phyloP scores from a whole-genome alignment of 2,113 vertebrate genomes.

The Peromyscus californicus region DNA sequence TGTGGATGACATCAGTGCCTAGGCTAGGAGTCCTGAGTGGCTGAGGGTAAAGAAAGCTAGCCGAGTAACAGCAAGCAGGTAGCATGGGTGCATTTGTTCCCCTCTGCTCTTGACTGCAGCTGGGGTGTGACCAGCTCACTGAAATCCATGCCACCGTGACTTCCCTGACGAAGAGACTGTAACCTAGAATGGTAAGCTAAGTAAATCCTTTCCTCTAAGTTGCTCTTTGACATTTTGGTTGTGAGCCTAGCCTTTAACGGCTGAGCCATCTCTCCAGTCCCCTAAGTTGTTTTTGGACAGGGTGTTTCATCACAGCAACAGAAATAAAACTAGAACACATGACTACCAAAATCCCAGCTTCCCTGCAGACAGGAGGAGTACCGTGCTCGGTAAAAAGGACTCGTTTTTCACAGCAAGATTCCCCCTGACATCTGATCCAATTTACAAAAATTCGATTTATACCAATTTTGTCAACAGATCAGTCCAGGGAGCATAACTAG shows the following conservation, averaged over 20 bases:
- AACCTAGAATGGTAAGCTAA: not conserved
- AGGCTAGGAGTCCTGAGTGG: not conserved
- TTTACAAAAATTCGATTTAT: constrained; percentile 67
- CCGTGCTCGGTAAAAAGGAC: not conserved
- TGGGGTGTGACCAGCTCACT: not conserved
- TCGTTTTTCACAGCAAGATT: constrained; percentile 68
- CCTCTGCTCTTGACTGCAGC: not conserved
- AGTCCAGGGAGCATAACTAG: constrained; percentile 3
- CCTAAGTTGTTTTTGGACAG: not conserved
- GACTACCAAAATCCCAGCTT: constrained; percentile 46
- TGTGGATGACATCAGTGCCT: not conserved
- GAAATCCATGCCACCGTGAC: not conserved
- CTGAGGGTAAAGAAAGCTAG: not conserved
- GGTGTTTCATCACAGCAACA: not conserved
- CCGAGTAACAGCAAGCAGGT: too few species aligned
- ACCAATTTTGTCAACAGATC: constrained; percentile 70
- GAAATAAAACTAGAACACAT: constrained; percentile 6
- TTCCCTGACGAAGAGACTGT: not conserved
- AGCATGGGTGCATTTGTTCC: not conserved
- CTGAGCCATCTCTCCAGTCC: not conserved
- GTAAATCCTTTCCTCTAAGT: not conserved
- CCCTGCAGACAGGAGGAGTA: not conserved
- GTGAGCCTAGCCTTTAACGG: not conserved
- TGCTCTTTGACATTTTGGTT: not conserved
- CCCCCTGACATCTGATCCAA: constrained; percentile 45